These are phyloP conservation scores for Ovibos moschatus DNA, from an alignment of 2,113 vertebrate species.

Conservation along the genomic window DNA sequence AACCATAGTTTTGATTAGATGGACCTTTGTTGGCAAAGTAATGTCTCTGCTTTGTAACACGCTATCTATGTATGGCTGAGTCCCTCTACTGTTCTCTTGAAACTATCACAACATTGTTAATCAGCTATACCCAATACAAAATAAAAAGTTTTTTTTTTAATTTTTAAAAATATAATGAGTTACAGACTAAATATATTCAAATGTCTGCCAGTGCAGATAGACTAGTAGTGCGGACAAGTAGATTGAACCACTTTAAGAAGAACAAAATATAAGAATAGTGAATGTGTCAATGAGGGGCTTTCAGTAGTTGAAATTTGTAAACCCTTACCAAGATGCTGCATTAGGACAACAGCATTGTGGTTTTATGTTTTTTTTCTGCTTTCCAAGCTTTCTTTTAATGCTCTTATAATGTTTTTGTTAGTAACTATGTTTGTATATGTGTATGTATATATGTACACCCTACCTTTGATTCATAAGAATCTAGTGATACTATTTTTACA, in stretches of 20 bases:
- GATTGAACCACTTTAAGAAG: neutral
- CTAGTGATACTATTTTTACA: neutral
- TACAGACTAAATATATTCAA: neutral
- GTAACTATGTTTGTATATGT: neutral
- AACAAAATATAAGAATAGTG: neutral
- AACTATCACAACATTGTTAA: neutral
- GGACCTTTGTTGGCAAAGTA: neutral
- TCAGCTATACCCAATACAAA: neutral
- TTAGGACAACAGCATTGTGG: neutral
- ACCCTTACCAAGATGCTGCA: neutral
- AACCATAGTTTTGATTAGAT: neutral
- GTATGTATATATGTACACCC: neutral
- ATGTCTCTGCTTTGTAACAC: neutral
- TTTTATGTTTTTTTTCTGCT: neutral
- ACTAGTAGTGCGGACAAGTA: neutral
- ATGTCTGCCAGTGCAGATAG: neutral
- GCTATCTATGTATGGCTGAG: neutral
- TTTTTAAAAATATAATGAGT: neutral
- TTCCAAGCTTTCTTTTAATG: neutral
- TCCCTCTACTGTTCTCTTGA: neutral
- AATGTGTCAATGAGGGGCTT: neutral
- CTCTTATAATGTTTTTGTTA: neutral
- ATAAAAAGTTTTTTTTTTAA: neutral
- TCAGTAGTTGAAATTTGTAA: neutral
- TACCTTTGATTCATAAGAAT: neutral